Base-by-base conservation (phyloP, 2,113 vertebrate genomes). In the Rana temporaria region DNA sequence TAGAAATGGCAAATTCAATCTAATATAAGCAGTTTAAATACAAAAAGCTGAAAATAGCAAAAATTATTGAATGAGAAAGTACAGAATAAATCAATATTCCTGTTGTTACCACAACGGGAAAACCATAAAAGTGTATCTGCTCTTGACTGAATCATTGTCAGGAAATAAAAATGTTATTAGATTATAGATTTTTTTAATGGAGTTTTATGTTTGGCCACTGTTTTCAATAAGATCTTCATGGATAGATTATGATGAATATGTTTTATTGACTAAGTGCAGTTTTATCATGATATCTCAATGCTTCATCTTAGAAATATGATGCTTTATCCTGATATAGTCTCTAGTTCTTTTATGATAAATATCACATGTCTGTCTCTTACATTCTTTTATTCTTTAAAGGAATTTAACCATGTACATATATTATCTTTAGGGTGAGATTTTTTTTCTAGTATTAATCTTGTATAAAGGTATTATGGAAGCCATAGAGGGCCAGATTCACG, bases 91-190 rank as follows among this genome's bases (percentile, higher is more conserved):
- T 73, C 70, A 57, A n/a, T 57, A 73, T 57, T 34, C 18, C 5
- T 19, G 32, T 59, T 34, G 53, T 71, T 57, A 57, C 53, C 70
- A 72, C 69, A 56, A 20, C 30, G 69, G 16, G 19, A 11, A 22
- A 48, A 16, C 20, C 19, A 48, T 70, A 70, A 73, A 73, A 34
- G 22, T 20, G 19, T 59, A 30, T 11, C 11, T 32, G 24, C 52
- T 72, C 19, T 57, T 72, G 7, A 72, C 6, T 72, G 17, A 72
- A 56, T 73, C 53, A 12, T 17, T n/a, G 26, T n/a, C 52, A 19
- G n/a, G 71, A 60, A 59, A 74, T 74, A 74, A 34, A 74, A 60
- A 9, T 59, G 12, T 73, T 59, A 60, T 38, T 59, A 20, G 55
- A 1, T 38, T 74, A 74, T 74, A 4, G 56, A 38, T 74, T 74